Conservation (phyloP, 2,888 invertebrate species). For the Microdon myrmicae region DNA sequence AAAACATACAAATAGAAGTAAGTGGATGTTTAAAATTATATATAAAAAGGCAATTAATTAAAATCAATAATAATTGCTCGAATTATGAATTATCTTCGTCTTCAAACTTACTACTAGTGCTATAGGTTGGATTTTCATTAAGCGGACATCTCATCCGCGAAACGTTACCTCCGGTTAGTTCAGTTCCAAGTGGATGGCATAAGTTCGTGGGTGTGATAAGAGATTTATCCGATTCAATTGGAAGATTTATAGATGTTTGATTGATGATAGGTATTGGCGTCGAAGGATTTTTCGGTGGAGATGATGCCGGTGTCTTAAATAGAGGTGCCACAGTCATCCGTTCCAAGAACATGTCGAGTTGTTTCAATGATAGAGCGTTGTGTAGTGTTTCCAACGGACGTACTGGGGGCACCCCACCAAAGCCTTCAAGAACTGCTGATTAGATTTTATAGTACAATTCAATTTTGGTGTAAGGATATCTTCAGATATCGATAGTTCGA, state of each 20-base stretch:
- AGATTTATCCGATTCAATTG: slow-evolving; percentile 22
- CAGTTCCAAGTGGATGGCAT: slow-evolving; percentile 1
- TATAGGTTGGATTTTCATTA: slow-evolving; percentile 34
- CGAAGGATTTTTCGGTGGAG: slow-evolving; percentile 75
- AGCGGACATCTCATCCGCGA: neutral
- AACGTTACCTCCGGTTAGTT: neutral
- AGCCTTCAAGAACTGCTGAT: slow-evolving; percentile 79
- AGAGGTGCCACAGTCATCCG: slow-evolving; percentile 82
- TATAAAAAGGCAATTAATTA: too few species aligned
- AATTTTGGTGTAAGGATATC: slow-evolving; percentile 18
- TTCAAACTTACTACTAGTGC: slow-evolving; percentile 39
- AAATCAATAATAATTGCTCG: too few species aligned
- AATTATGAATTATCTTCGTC: slow-evolving; percentile 1
- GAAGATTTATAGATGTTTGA: slow-evolving; percentile 24
- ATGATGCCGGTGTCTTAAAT: slow-evolving; percentile 78
- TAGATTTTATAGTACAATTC: slow-evolving; percentile 45
- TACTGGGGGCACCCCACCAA: slow-evolving; percentile 93
- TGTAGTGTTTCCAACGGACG: slow-evolving; percentile 97
- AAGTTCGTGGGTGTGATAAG: slow-evolving; percentile 40
- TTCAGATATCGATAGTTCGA: slow-evolving; percentile 7
- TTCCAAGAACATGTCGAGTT: slow-evolving; percentile 90
- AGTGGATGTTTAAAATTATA: too few species aligned
- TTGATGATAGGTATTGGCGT: slow-evolving; percentile 64
- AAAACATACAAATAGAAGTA: too few species aligned
- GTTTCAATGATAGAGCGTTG: slow-evolving; percentile 92